A percentile compares a stretch with the other conserved stretches of the same genome.
phyloP scores from a whole-genome alignment of 2,888 invertebrate species.

The Scaptomyza reducta region DNA sequence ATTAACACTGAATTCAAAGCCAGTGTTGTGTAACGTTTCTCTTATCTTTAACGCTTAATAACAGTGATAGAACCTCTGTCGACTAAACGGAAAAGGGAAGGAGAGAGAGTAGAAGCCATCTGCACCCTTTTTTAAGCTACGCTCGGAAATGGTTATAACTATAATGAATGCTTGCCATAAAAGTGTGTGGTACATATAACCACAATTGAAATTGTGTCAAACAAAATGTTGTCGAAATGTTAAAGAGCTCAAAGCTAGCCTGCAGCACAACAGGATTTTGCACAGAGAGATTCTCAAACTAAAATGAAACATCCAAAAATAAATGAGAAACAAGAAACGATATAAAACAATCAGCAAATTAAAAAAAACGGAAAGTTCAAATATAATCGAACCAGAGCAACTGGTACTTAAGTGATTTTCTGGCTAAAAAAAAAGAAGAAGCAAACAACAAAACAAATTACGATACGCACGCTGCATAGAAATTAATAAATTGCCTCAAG shows the following conservation, averaged over 20 bases:
- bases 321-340: slow-evolving; percentile 23
- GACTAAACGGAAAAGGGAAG: too few relatives aligned
- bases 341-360: slow-evolving; percentile 72
- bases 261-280: not conserved
- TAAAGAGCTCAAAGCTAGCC: not conserved
- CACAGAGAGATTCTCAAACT: not conserved
- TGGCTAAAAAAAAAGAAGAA: slow-evolving; percentile 24
- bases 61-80: not conserved
- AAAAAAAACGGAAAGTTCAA: slow-evolving; percentile 68
- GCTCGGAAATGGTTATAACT: too few relatives aligned
- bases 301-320: not conserved
- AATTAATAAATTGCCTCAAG: slow-evolving; percentile 71
- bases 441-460: slow-evolving; percentile 65
- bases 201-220: not conserved
- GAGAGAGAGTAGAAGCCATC: too few relatives aligned
- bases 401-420: slow-evolving; percentile 61
- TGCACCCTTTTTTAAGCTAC: too few relatives aligned
- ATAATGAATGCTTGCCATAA: too few relatives aligned
- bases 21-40: not conserved
- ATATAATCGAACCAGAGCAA: slow-evolving; percentile 60
- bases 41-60: not conserved
- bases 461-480: slow-evolving; percentile 74
- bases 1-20: not conserved
- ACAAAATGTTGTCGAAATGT: not conserved
- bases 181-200: not conserved